Percentiles rank a stretch among this genome's conserved stretches.
phyloP scores from a whole-genome alignment of 2,888 invertebrate genomes.

The Zygaena filipendulae region DNA sequence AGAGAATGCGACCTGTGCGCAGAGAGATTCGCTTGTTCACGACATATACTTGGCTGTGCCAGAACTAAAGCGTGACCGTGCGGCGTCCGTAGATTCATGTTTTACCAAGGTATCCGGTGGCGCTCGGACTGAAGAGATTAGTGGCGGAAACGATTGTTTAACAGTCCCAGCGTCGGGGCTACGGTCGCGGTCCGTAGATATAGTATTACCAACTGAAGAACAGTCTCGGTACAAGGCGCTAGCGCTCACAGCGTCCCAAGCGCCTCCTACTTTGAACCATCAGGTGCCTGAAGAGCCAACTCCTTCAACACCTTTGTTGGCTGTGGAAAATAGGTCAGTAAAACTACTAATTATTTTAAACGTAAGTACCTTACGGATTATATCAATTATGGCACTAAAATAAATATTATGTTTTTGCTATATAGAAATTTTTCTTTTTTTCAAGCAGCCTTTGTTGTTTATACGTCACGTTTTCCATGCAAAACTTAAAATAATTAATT shows the following conservation, averaged over 20 bases:
- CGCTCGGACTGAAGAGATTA: slow-evolving; percentile 76
- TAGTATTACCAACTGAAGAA: slow-evolving; percentile 86
- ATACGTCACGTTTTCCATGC: no score
- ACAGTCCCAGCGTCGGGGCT: slow-evolving; percentile 79
- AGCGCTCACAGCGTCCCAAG: slow-evolving; percentile 71
- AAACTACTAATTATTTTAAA: no score
- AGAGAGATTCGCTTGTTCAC: slow-evolving; percentile 63
- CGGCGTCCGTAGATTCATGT: slow-evolving; percentile 89
- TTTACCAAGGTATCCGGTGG: slow-evolving; percentile 81
- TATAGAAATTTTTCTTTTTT: no score
- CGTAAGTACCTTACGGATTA: no score
- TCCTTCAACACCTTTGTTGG: no score
- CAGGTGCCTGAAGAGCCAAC: slow-evolving; percentile 25
- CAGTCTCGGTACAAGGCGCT: slow-evolving; percentile 89
- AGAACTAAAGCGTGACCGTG: slow-evolving; percentile 84
- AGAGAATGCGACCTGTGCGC: slow-evolving; percentile 35
- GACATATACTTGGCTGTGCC: slow-evolving; percentile 85
- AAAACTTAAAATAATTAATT: no score
- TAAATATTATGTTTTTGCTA: no score
- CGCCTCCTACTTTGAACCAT: slow-evolving; percentile 26
- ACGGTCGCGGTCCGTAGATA: slow-evolving; percentile 87
- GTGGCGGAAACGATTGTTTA: slow-evolving; percentile 70
- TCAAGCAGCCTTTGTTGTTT: no score
- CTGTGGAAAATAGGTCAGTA: slow-evolving; percentile 46
- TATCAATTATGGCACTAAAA: no score